Percentiles rank a stretch among this genome's conserved stretches.
Conservation (phyloP, 2,888 invertebrate genomes). For the Campopleginae sp. region DNA sequence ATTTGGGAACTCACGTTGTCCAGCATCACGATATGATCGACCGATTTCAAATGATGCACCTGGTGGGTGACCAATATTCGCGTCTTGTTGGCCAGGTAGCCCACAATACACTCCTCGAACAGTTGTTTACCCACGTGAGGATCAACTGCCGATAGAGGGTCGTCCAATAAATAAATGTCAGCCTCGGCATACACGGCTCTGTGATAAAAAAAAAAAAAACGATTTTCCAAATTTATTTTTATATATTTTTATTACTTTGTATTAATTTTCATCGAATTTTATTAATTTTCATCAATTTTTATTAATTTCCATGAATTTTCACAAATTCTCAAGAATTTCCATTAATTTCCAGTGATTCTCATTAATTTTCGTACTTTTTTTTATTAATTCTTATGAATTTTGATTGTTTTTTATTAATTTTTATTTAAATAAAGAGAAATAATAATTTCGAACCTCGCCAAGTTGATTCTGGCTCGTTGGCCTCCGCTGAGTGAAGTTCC, state of each 20-base stretch:
- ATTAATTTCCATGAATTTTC: background rate
- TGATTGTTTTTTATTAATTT: background rate
- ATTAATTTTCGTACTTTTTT: background rate
- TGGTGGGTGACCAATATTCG: conserved; percentile 94
- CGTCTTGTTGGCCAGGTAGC: conserved; percentile 88
- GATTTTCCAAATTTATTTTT: background rate
- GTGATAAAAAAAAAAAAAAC: conserved; percentile 16
- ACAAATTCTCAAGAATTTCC: background rate
- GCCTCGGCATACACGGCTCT: conserved; percentile 92
- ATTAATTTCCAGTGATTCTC: background rate
- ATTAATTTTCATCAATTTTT: too few species aligned
- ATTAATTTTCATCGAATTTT: too few species aligned
- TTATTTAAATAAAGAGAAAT: conserved; percentile 8
- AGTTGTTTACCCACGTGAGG: conserved; percentile 90
- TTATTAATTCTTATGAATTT: background rate
- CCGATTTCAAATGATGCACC: conserved; percentile 90
- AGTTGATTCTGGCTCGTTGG: conserved; percentile 91
- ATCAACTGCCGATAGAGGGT: conserved; percentile 93
- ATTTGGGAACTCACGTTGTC: conserved; percentile 86
- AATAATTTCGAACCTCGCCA: conserved; percentile 85
- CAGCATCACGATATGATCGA: conserved; percentile 88
- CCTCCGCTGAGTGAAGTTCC: conserved; percentile 92
- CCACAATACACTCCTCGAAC: conserved; percentile 90
- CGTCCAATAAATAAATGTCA: conserved; percentile 91
- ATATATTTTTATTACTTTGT: too few species aligned